Base-by-base conservation (phyloP, 1,140 invertebrate species). In the Physella acuta region DNA sequence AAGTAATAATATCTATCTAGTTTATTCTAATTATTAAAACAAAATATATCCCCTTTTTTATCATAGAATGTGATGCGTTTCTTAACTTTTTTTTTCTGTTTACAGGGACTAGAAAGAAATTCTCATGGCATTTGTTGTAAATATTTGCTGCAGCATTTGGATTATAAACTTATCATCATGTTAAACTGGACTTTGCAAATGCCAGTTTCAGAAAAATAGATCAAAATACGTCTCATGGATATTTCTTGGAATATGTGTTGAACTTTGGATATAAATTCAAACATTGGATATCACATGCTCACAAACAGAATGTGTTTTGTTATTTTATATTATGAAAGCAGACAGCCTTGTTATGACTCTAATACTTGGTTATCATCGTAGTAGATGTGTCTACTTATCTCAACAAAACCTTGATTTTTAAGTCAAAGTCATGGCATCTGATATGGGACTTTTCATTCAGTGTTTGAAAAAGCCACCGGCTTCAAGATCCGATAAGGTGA, bases 381-480 rank as follows among this genome's bases (percentile, higher is more conserved):
- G 51, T 20, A 24, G 14, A 4, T 30, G 26, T 16, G 30, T 63
- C 1, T 30, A 60, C 14, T 52, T 51, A 11, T 17, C n/a, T 3
- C 30, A 64, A 14, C 4, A 28, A 5, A 2, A 3, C 33, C 49
- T 1, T 28, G 4, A 1, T 5, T 3, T n/a, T 52, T 5, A 31
- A 28, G n/a, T 37, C 33, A 17, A 26, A 14, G 30, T 31, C 34
- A 68, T 68, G 65, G 65, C 65, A 11, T 71, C 72, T 67, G 73
- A 73, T 65, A 74, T 73, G 62, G 59, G 71, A 30, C 67, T 72
- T 8, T 79, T 79, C 58, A 72, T 78, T 33, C 64, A 63, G 11
- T 75, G 75, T 62, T 58, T 79, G 5, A 76, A 79, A 70, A 79
- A 78, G 64, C 76, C 65, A 34, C 74, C 76, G 30, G 52, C 51